phyloP scores from a whole-genome alignment of 2,888 invertebrate species.

The Volucella inanis region DNA sequence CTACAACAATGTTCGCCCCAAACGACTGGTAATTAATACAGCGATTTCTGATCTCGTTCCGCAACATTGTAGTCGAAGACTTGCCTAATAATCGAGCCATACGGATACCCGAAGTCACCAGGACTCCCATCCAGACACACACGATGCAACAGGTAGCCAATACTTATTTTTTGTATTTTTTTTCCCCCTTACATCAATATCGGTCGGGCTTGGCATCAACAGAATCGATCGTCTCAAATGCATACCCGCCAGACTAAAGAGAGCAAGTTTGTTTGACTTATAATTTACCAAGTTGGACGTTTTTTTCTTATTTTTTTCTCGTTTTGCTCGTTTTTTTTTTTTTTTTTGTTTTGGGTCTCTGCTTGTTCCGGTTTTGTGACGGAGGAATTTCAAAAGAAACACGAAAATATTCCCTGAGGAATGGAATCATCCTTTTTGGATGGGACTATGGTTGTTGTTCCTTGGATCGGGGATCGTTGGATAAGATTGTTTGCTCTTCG shows the following conservation, averaged over 20 bases:
- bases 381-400: not conserved
- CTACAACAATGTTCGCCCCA: constrained; percentile 59
- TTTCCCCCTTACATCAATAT: constrained; percentile 23
- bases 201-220: constrained; percentile 23
- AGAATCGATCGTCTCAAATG: constrained; percentile 7
- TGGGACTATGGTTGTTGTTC: constrained; percentile 11
- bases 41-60: constrained; percentile 64
- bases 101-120: constrained; percentile 22
- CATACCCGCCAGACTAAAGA: constrained; percentile 20
- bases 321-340: constrained; percentile 18
- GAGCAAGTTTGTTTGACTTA: constrained; percentile 42
- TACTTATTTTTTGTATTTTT: not conserved
- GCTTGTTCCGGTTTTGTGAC: constrained; percentile 5
- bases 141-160: constrained; percentile 58
- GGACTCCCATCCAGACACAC: constrained; percentile 41
- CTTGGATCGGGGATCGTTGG: not conserved
- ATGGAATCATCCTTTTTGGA: constrained; percentile 36
- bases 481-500: constrained; percentile 29
- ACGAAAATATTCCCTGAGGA: constrained; percentile 44
- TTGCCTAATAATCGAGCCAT: constrained; percentile 55
- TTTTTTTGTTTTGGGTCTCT: too few species aligned
- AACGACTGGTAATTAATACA: constrained; percentile 65
- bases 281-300: constrained; percentile 34
- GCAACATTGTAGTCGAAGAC: constrained; percentile 56
- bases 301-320: constrained; percentile 38